phyloP scores from a whole-genome alignment of 2,888 invertebrate species.

The Drosophila cyrtoloma region DNA sequence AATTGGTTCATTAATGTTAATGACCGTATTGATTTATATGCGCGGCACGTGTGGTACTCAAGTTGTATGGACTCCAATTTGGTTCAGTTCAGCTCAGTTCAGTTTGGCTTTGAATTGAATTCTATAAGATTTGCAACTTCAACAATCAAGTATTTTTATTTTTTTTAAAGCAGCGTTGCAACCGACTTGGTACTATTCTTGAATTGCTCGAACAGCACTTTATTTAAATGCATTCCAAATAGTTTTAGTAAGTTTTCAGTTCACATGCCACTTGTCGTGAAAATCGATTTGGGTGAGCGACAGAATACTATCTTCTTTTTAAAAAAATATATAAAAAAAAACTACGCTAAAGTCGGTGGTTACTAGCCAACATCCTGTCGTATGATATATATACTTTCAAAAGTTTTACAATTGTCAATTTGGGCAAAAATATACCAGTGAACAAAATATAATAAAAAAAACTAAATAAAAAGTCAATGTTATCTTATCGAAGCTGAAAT shows the following conservation, averaged over 20 bases:
- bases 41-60: slow-evolving; percentile 52
- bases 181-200: not conserved
- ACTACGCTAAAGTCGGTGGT: slow-evolving; percentile 2
- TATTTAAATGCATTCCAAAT: slow-evolving; percentile 19
- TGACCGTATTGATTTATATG: slow-evolving; percentile 61
- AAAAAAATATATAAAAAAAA: not conserved
- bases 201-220: slow-evolving; percentile 18
- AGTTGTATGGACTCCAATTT: slow-evolving; percentile 27
- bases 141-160: not conserved
- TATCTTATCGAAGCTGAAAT: not conserved
- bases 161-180: slow-evolving; percentile 17
- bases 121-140: slow-evolving; percentile 5
- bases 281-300: slow-evolving; percentile 12
- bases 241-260: slow-evolving; percentile 17
- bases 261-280: not conserved
- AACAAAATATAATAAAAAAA: not conserved
- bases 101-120: slow-evolving; percentile 21
- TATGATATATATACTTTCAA: slow-evolving; percentile 30
- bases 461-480: not conserved
- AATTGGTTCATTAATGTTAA: slow-evolving; percentile 57
- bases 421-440: slow-evolving; percentile 11
- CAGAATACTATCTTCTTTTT: not conserved
- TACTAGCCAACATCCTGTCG: slow-evolving; percentile 31
- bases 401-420: slow-evolving; percentile 41
- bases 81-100: not conserved